A percentile compares a stretch with the other conserved stretches of the same genome.
Conservation (phyloP, 2,113 vertebrate genomes). For the Ochotona princeps region DNA sequence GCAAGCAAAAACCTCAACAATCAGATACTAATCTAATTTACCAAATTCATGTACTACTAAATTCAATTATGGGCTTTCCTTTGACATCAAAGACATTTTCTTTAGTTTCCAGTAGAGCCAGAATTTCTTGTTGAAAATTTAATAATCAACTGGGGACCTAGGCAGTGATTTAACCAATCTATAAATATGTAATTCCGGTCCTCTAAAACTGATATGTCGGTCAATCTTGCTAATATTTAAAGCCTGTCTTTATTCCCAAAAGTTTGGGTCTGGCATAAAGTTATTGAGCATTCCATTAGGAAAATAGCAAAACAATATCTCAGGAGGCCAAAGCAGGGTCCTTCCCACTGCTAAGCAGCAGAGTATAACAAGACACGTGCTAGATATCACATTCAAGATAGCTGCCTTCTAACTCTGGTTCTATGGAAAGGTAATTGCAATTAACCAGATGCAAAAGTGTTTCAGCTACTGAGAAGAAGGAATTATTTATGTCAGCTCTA, state of each 20-base stretch:
- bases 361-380: slow-evolving; percentile 1
- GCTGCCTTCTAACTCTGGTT: slow-evolving; percentile 52
- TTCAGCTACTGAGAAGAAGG: slow-evolving; percentile 55
- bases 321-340: background rate
- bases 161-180: slow-evolving; percentile 42
- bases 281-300: background rate
- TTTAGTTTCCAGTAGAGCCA: slow-evolving; percentile 50
- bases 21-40: slow-evolving; percentile 37
- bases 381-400: background rate
- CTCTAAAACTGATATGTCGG: background rate
- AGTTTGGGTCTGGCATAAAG: background rate
- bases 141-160: background rate
- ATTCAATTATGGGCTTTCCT: slow-evolving; percentile 48
- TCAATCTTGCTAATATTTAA: slow-evolving; percentile 50
- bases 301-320: slow-evolving; percentile 45
- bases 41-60: background rate
- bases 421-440: slow-evolving; percentile 43
- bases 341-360: slow-evolving; percentile 15
- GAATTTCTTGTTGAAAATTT: slow-evolving; percentile 51
- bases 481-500: slow-evolving; percentile 46
- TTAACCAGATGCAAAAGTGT: slow-evolving; percentile 54
- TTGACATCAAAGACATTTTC: slow-evolving; percentile 30
- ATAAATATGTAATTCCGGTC: slow-evolving; percentile 52
- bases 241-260: slow-evolving; percentile 29
- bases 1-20: slow-evolving; percentile 5